Conservation (phyloP, 2,888 invertebrate genomes). For the Synanthedon myopaeformis region DNA sequence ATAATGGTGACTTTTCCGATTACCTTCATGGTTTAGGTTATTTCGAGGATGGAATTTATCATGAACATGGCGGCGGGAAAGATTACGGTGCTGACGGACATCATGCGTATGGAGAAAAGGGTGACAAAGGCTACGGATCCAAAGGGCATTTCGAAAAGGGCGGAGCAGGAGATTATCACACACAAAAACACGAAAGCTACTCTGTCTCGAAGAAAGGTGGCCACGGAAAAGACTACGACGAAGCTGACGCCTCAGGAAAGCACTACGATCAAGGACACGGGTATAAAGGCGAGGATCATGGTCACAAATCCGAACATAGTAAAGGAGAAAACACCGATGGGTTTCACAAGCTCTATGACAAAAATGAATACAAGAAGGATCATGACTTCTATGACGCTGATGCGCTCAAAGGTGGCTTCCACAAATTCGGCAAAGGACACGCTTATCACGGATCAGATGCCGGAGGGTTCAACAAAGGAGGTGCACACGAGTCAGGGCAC, state of each 20-base stretch:
- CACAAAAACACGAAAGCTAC: slow-evolving; percentile 63
- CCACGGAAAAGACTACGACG: slow-evolving; percentile 63
- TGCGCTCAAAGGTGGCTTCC: slow-evolving; percentile 70
- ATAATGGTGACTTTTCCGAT: slow-evolving; percentile 41
- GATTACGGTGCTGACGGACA: slow-evolving; percentile 49
- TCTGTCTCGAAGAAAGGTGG: slow-evolving; percentile 62
- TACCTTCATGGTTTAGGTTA: slow-evolving; percentile 39
- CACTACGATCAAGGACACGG: slow-evolving; percentile 62
- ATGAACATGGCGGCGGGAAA: slow-evolving; percentile 45
- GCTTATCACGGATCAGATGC: slow-evolving; percentile 61
- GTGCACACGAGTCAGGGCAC: slow-evolving; percentile 62
- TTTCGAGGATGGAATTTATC: slow-evolving; percentile 32
- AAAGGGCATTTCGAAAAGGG: slow-evolving; percentile 66
- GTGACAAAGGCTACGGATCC: slow-evolving; percentile 60
- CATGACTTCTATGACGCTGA: slow-evolving; percentile 77
- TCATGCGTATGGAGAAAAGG: slow-evolving; percentile 62
- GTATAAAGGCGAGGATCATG: slow-evolving; percentile 65
- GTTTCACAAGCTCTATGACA: slow-evolving; percentile 76
- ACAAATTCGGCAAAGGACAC: slow-evolving; percentile 68
- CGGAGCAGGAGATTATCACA: slow-evolving; percentile 65
- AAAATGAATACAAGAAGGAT: slow-evolving; percentile 79
- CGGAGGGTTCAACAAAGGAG: slow-evolving; percentile 66
- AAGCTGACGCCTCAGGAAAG: slow-evolving; percentile 59
- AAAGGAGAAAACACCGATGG: slow-evolving; percentile 75
- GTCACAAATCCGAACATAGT: slow-evolving; percentile 61